These are phyloP conservation scores for Heliangelus exortis DNA, from an alignment of 2,797 vertebrate species.

Conservation along the genomic window DNA sequence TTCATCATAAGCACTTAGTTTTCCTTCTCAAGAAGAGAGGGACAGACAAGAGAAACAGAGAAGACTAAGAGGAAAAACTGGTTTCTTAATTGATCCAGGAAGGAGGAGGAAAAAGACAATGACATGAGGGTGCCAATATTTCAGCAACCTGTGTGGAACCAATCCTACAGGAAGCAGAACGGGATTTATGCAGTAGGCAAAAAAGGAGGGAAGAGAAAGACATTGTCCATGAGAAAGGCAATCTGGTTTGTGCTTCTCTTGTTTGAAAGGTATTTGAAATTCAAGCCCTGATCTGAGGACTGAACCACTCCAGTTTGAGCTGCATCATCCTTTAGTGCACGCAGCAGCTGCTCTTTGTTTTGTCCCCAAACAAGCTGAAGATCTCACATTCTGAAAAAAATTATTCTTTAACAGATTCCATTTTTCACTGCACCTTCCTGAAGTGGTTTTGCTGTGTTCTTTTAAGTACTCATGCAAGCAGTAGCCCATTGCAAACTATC, in stretches of 20 bases:
- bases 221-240: neutral
- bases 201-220: conserved; percentile 27
- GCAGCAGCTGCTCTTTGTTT: conserved; percentile 41
- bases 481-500: neutral
- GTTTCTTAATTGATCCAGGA: conserved; percentile 68
- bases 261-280: conserved; percentile 46
- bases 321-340: neutral
- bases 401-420: neutral
- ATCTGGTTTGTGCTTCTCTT: conserved; percentile 4
- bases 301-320: neutral
- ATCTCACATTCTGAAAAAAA: neutral
- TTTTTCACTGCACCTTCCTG: neutral
- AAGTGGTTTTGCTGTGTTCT: neutral
- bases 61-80: conserved; percentile 71
- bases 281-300: conserved; percentile 36
- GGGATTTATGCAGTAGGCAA: neutral
- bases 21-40: neutral
- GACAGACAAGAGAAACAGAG: conserved; percentile 9
- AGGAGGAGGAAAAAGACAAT: conserved; percentile 54
- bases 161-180: conserved; percentile 24
- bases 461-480: neutral
- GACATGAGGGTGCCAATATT: conserved; percentile 53
- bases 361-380: neutral
- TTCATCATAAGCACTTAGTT: conserved; percentile 48
- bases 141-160: conserved; percentile 50